Evolutionary conservation across 1,140 invertebrate species (phyloP).

Genomic region (Proctacanthus coquilletti): DNA sequence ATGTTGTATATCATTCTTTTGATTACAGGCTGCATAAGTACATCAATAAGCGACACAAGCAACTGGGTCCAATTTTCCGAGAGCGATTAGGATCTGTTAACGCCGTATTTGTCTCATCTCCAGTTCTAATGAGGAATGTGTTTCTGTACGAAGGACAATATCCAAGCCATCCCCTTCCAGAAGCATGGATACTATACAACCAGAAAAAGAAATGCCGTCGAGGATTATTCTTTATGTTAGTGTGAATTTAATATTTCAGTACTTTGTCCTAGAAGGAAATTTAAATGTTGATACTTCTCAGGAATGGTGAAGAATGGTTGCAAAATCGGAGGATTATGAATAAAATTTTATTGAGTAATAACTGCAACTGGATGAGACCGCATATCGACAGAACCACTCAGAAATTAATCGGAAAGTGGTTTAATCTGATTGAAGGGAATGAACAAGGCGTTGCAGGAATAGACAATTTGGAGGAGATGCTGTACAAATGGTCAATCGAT

Average conservation of each 20-base stretch:
- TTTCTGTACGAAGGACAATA: slow-evolving; percentile 62
- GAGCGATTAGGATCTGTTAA: slow-evolving; percentile 48
- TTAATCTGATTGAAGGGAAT: no score
- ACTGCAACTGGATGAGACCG: slow-evolving; percentile 28
- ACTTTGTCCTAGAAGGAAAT: slow-evolving; percentile 1
- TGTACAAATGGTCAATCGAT: slow-evolving; percentile 62
- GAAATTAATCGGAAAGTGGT: slow-evolving; percentile 12
- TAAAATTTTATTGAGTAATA: slow-evolving; percentile 44
- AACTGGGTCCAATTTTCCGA: slow-evolving; percentile 58
- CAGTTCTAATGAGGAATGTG: slow-evolving; percentile 46
- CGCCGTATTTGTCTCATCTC: slow-evolving; percentile 46
- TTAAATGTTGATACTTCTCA: slow-evolving; percentile 17
- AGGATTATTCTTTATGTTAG: slow-evolving; percentile 77
- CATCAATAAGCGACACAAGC: slow-evolving; percentile 49
- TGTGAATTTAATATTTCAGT: slow-evolving; percentile 11
- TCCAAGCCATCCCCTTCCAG: slow-evolving; percentile 63
- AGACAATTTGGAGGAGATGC: slow-evolving; percentile 43
- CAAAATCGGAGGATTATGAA: slow-evolving; percentile 53
- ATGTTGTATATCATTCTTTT: no score
- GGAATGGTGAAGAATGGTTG: slow-evolving; percentile 67
- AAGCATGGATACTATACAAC: slow-evolving; percentile 69
- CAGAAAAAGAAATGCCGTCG: slow-evolving; percentile 47
- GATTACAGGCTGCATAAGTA: slow-evolving; percentile 48
- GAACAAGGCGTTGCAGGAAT: slow-evolving; percentile 14
- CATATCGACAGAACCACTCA: slow-evolving; percentile 22